phyloP scores from a whole-genome alignment of 1,140 invertebrate species.

The Philopotamus ludificatus region DNA sequence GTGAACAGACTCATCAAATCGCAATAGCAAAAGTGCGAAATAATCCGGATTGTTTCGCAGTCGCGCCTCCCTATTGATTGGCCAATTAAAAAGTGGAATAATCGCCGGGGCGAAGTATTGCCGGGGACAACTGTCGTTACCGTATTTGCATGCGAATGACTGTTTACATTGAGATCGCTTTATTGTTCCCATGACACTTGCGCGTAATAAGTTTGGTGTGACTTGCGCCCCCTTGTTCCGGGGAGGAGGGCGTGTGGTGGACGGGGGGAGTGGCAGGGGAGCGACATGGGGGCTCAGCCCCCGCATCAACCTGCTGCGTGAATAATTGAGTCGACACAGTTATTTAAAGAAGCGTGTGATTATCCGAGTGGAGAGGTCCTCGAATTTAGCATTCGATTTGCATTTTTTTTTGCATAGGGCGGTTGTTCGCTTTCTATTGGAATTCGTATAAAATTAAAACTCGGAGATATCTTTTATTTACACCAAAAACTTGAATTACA shows the following conservation, averaged over 20 bases:
- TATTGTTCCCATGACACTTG: conserved; percentile 36
- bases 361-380: conserved; percentile 1
- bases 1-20: no score
- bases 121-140: conserved; percentile 29
- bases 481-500: no score
- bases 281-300: conserved; percentile 1
- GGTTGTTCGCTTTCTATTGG: no score
- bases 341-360: conserved; percentile 18
- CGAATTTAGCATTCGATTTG: not conserved
- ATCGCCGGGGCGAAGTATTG: conserved; percentile 9
- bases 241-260: conserved; percentile 8
- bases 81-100: conserved; percentile 20
- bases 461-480: no score
- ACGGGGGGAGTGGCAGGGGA: not conserved
- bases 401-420: not conserved
- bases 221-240: conserved; percentile 24
- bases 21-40: no score
- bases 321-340: conserved; percentile 37
- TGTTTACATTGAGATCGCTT: conserved; percentile 41
- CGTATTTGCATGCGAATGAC: conserved; percentile 41
- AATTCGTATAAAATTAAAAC: no score
- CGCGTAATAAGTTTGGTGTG: conserved; percentile 39
- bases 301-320: conserved; percentile 29
- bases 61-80: no score
- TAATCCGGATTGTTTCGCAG: no score